Evolutionary conservation across 1,140 invertebrate genomes (phyloP).

Genomic region (Campoletis sonorensis): DNA sequence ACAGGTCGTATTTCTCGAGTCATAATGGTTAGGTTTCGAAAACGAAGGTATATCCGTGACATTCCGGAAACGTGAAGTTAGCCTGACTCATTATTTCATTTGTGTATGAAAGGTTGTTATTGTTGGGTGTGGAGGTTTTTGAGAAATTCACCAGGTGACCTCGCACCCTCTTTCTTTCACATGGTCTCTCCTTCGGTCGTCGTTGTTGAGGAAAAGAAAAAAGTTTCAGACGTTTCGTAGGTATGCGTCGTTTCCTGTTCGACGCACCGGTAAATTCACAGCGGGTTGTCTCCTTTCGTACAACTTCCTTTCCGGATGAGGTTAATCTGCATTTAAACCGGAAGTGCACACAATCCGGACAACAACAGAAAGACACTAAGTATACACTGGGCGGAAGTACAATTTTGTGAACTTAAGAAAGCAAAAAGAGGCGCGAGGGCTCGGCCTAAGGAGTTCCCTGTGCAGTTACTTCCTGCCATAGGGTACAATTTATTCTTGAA

Average conservation of each 20-base stretch:
- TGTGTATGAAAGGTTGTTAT: background rate
- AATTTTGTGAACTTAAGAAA: background rate
- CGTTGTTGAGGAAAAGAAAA: background rate
- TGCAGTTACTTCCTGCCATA: background rate
- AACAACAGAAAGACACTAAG: background rate
- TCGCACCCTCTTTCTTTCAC: background rate
- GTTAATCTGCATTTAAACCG: conserved; percentile 13
- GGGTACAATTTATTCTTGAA: background rate
- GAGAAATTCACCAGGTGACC: background rate
- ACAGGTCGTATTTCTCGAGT: too few relatives aligned
- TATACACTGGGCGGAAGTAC: conserved; percentile 16
- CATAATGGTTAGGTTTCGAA: background rate
- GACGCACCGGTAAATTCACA: background rate
- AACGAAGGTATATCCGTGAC: background rate
- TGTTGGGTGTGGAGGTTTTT: background rate
- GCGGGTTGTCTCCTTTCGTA: conserved; percentile 22
- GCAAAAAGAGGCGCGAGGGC: background rate
- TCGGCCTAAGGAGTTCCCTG: background rate
- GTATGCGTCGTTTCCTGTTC: background rate
- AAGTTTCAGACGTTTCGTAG: background rate
- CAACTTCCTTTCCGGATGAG: conserved; percentile 34
- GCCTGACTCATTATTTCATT: background rate
- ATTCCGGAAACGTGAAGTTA: conserved; percentile 5
- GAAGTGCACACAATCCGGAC: conserved; percentile 10
- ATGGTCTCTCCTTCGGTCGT: background rate